Base-by-base conservation (phyloP, 2,113 vertebrate species). In the Anoplopoma fimbria region DNA sequence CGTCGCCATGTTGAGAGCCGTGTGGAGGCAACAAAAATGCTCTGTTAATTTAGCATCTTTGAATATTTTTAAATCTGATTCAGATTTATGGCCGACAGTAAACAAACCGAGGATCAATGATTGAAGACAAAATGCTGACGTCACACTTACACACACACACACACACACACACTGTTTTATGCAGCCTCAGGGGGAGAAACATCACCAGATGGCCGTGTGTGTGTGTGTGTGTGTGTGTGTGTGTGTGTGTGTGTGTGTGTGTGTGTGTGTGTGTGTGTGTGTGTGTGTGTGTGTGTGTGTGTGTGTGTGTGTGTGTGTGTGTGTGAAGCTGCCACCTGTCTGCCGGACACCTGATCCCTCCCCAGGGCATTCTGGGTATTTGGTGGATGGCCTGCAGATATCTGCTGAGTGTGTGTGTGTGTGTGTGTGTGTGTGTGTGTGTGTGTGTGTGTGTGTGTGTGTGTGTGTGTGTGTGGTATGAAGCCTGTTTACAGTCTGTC, bases 221-320 rank as follows among this genome's bases (percentile, higher is more conserved):
- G 81, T 82, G 36, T 67, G 12, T 65, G 36, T 25, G 62, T 40
- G 29, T 21, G 19, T 33, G 17, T 33, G 60, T 14, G 9, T 17
- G 42, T 34, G 31, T 71, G 58, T 79, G 31, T 71, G 57, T 64
- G 33, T 73, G 8, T 9, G 61, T 45, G 57, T 67, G 81, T 83
- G 40, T 61, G 12, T 42, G 36, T 40, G 62, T 38, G 23, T n/a
- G 9, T 25, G 9, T 25, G 51, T 9, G 4, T 17, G 51, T 27
- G 25, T 69, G 53, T 78, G n/a, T 69, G 51, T 62, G 29, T 71
- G 21, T 63, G 47, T 63, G 61, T 74, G 63, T 58, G 33, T 69
- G 38, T 33, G 69, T 25, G 72, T 61, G 14, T 72, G 5, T 42
- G 65, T 60, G 36, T n/a, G 64, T 71, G 42, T 36, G 40, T 29